Conservation (phyloP, 2,113 vertebrate species). For the Malaclemys terrapin region DNA sequence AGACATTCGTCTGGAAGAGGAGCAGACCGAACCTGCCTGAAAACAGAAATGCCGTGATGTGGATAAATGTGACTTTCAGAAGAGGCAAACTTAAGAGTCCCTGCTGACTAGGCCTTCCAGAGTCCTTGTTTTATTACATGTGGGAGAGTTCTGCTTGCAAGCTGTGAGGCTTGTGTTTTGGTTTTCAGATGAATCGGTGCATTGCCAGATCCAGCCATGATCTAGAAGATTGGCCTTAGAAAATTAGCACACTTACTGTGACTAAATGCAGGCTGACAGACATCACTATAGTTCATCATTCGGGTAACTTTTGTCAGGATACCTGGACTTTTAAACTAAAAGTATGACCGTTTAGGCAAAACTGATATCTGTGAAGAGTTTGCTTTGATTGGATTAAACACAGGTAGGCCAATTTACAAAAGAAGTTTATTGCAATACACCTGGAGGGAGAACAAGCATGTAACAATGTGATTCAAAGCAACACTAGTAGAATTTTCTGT, state of each 20-base stretch:
- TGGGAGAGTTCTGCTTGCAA: background rate
- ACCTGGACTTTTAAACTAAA: background rate
- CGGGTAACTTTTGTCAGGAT: background rate
- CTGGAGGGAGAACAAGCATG: background rate
- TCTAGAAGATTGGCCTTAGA: background rate
- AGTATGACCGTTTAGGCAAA: background rate
- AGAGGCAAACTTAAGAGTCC: background rate
- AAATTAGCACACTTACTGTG: background rate
- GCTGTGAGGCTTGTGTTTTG: background rate
- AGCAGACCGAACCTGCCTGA: background rate
- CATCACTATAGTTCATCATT: background rate
- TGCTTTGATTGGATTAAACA: background rate
- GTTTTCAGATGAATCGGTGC: background rate
- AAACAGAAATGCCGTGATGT: background rate
- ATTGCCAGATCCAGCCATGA: background rate
- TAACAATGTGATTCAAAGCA: background rate
- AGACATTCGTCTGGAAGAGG: background rate
- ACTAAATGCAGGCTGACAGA: background rate
- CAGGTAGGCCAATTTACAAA: background rate
- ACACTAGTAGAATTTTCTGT: background rate
- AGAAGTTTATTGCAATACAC: background rate
- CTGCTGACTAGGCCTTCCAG: background rate
- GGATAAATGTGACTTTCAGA: background rate
- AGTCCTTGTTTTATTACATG: background rate
- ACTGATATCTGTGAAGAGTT: background rate